Evolutionary conservation across 2,888 invertebrate species (phyloP), one percentile per base, ranked within the genome.

Genomic region (Cephonodes hylas): DNA sequence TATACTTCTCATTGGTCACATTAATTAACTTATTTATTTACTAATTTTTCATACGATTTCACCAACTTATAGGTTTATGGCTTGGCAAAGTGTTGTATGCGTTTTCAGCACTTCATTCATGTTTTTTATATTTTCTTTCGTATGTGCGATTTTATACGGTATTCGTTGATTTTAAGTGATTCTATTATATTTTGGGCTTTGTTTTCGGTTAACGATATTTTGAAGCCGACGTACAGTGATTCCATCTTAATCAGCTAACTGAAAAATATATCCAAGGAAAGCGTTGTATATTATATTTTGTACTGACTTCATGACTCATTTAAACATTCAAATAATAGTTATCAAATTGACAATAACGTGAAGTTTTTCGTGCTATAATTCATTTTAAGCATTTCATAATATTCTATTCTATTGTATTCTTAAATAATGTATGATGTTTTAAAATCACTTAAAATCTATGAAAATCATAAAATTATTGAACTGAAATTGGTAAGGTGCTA

Each of bases 401-500:
- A 4, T 10, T 31, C 4, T 18, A n/a, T 46, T 22, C 6, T 20
- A 7, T 44, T 18, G 8, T 34, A 13, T 34, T 34, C 13, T 34
- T 34, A 3, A 34, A 1, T 13, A 34, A 20, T 20, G 44, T 10
- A 42, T 42, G 10, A 44, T 10, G 20, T 53, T 53, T 18, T 53
- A 31, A 31, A 53, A 18, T 15, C 18, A 25, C 8, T 1, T 18
- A 48, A 31, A 53, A 53, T 31, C 31, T 31, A 31, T 31, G 53
- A 44, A 7, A 44, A 18, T 15, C 27, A 53, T 22, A 25, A 2
- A 25, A n/a, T 15, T 13, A n/a, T 44, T 48, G 25, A 48, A 13
- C 23, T 48, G n/a, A 48, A 48, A 48, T 48, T 53, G 53, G 53
- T 27, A 31, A 53, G 53, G 27, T 53, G 53, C 53, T 53, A 53